Evolutionary conservation across 2,888 invertebrate species (phyloP).

Genomic region (Chloroclystis v-ata): DNA sequence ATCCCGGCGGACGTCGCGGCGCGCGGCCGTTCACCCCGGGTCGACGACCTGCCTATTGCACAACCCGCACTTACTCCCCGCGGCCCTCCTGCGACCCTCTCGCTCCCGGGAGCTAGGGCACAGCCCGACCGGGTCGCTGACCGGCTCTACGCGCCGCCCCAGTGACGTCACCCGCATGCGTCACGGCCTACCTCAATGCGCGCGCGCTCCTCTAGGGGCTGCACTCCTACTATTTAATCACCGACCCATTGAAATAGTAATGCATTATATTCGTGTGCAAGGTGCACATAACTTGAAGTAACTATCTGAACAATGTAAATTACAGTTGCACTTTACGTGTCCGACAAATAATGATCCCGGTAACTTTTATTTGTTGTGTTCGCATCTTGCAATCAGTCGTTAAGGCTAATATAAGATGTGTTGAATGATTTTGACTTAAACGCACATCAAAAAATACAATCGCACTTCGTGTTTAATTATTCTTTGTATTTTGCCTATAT

Average conservation of each 20-base stretch:
- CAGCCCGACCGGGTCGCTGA: constrained; percentile 60
- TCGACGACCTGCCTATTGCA: constrained; percentile 75
- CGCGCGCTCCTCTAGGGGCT: constrained; percentile 74
- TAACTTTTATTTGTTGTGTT: no score
- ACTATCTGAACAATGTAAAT: background rate
- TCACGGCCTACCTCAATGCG: constrained; percentile 80
- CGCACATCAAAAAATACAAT: no score
- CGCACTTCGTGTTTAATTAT: no score
- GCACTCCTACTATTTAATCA: constrained; percentile 62
- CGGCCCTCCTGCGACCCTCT: constrained; percentile 44
- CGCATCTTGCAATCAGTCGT: no score
- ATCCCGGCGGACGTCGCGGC: constrained; percentile 74
- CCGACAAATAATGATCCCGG: no score
- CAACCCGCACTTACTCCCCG: constrained; percentile 51
- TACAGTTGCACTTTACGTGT: background rate
- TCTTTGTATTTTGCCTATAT: no score
- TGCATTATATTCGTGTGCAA: constrained; percentile 10
- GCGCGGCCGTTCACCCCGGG: constrained; percentile 73
- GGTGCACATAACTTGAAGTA: background rate
- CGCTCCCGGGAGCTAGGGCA: constrained; percentile 62
- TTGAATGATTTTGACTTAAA: no score
- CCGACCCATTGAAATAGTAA: constrained; percentile 19
- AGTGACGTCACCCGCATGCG: constrained; percentile 69
- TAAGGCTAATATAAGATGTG: no score
- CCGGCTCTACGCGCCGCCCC: constrained; percentile 58